Evolutionary conservation across 1,140 invertebrate genomes (phyloP).

Genomic region (Paracyclopina nana): DNA sequence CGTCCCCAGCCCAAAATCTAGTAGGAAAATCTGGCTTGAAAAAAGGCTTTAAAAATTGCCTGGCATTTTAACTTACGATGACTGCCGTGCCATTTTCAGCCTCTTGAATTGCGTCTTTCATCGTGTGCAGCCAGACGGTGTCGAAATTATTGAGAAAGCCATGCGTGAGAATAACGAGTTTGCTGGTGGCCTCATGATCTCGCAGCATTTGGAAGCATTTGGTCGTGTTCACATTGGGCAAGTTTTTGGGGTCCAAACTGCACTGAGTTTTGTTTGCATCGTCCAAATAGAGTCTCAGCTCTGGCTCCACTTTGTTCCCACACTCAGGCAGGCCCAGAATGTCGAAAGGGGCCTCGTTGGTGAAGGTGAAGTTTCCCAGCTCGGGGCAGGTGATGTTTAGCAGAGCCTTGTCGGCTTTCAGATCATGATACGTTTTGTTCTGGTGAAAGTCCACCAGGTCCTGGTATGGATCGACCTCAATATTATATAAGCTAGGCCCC

Average conservation of each 20-base stretch:
- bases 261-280: not conserved
- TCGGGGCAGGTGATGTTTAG: not conserved
- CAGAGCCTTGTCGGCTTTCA: too few species aligned
- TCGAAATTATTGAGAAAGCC: constrained; percentile 10
- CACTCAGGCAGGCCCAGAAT: constrained; percentile 6
- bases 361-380: constrained; percentile 3
- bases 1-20: constrained; percentile 6
- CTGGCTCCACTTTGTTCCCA: not conserved
- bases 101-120: not conserved
- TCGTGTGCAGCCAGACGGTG: not conserved
- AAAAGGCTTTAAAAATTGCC: too few species aligned
- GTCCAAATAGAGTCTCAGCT: not conserved
- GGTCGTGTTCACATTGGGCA: constrained; percentile 1
- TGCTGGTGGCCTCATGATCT: not conserved
- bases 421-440: too few species aligned
- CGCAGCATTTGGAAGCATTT: not conserved
- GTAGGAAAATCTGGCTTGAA: not conserved
- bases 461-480: too few species aligned
- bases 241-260: not conserved
- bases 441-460: too few species aligned
- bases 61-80: constrained; percentile 13
- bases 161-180: constrained; percentile 8
- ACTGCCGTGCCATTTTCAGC: not conserved
- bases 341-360: constrained; percentile 10
- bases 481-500: too few species aligned